Base-by-base conservation (phyloP, 2,797 vertebrate genomes). In the Lutjanus campechanus region DNA sequence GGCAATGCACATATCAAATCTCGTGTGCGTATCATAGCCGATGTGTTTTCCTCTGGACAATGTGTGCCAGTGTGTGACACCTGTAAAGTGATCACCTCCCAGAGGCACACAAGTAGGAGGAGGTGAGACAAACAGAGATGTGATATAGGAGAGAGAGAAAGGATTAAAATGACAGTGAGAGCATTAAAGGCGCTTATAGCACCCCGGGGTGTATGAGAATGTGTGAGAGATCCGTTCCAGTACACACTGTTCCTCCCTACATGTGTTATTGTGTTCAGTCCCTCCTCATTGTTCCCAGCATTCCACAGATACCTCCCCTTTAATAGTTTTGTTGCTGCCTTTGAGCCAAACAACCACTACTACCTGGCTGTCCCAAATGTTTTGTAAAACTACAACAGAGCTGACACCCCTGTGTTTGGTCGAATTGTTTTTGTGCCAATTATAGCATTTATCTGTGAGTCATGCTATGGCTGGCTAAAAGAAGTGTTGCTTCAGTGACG, bases 231-330 rank as follows among this genome's bases (percentile, higher is more conserved):
- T 72, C 40, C 40, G 68, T 76, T 76, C 69, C 22, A 74, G 84
- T 58, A 93, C 83, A 87, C 13, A 36, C 13, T 85, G 93, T 90
- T 88, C 88, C 71, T 44, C 74, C 29, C 53, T 63, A 12, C 29
- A 1, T 64, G 20, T 77, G 70, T 84, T 82, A 29, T 83, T 87
- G 81, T 76, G 41, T 81, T 88, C 70, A 58, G 72, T n/a, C 19
- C 46, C 67, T 83, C 69, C 36, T 76, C 67, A 83, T 89, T 90
- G 83, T 89, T 79, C 59, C 64, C 44, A 41, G 79, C 83, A 91
- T 92, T 93, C 91, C 90, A 81, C 71, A 68, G 17, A 90, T 74
- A 60, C 60, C 67, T 78, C 69, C 60, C 67, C 63, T 70, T 47
- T 82, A 73, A 80, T 81, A 22, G 81, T 62, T 77, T 65, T 81